Base-by-base conservation (phyloP, 2,113 vertebrate species). In the Gila orcuttii region DNA sequence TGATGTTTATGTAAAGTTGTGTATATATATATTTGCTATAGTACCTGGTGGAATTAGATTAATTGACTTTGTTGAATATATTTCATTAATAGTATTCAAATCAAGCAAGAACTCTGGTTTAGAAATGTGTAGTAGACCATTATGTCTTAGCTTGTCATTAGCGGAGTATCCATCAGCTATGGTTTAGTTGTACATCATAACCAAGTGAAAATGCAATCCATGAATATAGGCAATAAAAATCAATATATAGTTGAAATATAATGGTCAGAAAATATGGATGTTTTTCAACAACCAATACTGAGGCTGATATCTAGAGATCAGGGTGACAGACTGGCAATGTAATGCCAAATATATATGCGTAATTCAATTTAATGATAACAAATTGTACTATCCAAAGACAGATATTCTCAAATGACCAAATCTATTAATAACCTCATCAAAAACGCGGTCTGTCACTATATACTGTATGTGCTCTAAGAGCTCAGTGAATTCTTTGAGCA, bases 121-220 rank as follows among this genome's bases (percentile, higher is more conserved):
- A 74, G 12, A 15, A 15, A 3, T 7, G 1, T 21, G 6, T 36
- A 19, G 31, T 66, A 66, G 19, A 39, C 19, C 1, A 7, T 71
- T 73, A 25, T 73, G 69, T 45, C 69, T 73, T 19, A 39, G 23
- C 36, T 71, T 74, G 71, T 47, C 71, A 74, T 47, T 25, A 47
- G 23, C 23, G 15, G 39, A 45, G 42, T 47, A 25, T 45, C 71
- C 68, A 9, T 73, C 8, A 77, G 17, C 47, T 77, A 52, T 77
- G 17, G 47, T 21, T 57, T 36, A 57, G n/a, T n/a, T n/a, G 25
- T 17, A 60, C 19, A 39, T 79, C 31, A 59, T 36, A 78, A 59
- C 11, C 1, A 15, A 28, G 23, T 45, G 5, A 74, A 74, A 74
- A 74, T 39, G 19, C 17, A 71, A 42, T 42, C 17, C 33, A 71